Conservation (phyloP, 2,113 vertebrate genomes). For the Galemys pyrenaicus region DNA sequence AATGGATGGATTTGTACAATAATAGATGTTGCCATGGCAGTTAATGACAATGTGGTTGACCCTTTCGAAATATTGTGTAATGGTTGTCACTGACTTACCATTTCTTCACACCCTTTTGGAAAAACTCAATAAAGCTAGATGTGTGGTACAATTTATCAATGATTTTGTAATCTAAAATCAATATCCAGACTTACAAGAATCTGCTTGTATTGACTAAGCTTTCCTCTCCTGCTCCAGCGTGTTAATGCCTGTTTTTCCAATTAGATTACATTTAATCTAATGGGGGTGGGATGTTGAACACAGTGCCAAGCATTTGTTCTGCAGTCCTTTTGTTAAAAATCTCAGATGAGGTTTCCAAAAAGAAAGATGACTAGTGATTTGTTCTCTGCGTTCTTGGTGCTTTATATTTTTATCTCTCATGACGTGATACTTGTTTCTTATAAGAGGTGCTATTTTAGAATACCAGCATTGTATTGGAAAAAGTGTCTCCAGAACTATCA, state of each 20-base stretch:
- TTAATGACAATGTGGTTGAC: background rate
- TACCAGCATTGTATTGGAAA: background rate
- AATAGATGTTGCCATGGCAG: background rate
- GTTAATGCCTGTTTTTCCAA: background rate
- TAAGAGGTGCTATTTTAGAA: background rate
- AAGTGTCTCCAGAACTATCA: background rate
- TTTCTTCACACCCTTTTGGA: slow-evolving; percentile 49
- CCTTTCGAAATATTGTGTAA: background rate
- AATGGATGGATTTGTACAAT: background rate
- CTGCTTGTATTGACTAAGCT: background rate
- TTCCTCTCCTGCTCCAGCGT: background rate
- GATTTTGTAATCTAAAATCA: slow-evolving; percentile 57
- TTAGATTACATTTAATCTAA: background rate
- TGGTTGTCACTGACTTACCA: slow-evolving; percentile 15
- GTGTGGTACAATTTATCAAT: slow-evolving; percentile 3
- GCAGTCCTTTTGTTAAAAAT: background rate
- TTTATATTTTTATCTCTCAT: background rate
- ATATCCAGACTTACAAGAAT: slow-evolving; percentile 18
- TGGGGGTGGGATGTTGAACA: background rate
- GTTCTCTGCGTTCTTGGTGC: background rate
- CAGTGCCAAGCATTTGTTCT: background rate
- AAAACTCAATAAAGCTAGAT: slow-evolving; percentile 21
- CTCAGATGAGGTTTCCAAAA: background rate
- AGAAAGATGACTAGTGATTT: background rate
- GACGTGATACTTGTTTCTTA: background rate